A percentile compares a stretch with the other conserved stretches of the same genome.
Evolutionary conservation across 2,797 vertebrate species (phyloP).

Genomic region (Onychomys arenicola): DNA sequence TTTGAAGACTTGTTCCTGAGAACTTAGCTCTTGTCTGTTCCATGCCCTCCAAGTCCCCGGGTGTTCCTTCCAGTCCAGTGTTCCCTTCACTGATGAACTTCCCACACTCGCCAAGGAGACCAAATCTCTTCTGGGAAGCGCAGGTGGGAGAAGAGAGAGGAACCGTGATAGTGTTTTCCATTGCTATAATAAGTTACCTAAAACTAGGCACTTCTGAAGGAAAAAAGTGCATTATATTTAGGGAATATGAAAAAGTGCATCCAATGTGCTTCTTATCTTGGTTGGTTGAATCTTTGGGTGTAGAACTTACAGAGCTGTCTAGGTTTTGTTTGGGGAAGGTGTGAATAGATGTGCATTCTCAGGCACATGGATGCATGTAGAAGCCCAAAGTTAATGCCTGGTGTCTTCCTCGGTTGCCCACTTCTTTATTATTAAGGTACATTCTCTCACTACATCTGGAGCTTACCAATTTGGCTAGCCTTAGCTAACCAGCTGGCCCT

Average conservation of each 20-base stretch:
- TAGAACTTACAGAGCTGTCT: not conserved
- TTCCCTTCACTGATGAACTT: not conserved
- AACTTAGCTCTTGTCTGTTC: not conserved
- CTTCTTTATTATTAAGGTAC: not conserved
- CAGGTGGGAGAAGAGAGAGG: not conserved
- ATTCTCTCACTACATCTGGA: not conserved
- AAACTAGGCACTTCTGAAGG: no score
- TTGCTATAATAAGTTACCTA: not conserved
- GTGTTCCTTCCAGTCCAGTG: not conserved
- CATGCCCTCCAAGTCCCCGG: fast-evolving
- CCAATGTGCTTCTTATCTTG: not conserved
- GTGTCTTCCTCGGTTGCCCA: not conserved
- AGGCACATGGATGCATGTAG: not conserved
- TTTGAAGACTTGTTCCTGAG: not conserved
- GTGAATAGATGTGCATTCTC: not conserved
- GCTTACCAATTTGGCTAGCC: not conserved
- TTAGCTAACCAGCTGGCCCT: not conserved
- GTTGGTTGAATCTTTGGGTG: not conserved
- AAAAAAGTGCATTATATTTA: not conserved
- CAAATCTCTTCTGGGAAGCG: not conserved
- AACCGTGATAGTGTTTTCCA: not conserved
- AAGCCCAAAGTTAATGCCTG: not conserved
- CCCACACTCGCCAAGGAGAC: not conserved
- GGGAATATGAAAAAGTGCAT: not conserved
- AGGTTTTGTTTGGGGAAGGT: not conserved